phyloP scores from a whole-genome alignment of 1,140 invertebrate genomes.

The Psix sp. region DNA sequence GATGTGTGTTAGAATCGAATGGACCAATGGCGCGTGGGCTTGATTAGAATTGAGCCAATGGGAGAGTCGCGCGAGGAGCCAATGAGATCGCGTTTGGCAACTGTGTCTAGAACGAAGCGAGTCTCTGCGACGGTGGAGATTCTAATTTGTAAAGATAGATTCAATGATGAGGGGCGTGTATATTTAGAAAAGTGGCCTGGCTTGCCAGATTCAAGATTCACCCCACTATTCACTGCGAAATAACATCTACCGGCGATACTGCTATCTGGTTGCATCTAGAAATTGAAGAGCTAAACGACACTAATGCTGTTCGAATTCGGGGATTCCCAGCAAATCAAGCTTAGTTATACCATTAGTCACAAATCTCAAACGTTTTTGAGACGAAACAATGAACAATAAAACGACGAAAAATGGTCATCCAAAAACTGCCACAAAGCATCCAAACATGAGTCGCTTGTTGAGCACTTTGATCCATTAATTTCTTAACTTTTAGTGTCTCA shows the following conservation, averaged over 20 bases:
- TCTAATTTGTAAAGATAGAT: constrained; percentile 78
- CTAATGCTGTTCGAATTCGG: constrained; percentile 34
- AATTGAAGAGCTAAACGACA: constrained; percentile 46
- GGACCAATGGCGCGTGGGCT: constrained; percentile 20
- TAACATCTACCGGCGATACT: constrained; percentile 57
- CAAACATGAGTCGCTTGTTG: no score
- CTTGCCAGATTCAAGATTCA: constrained; percentile 74
- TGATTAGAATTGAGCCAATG: constrained; percentile 28
- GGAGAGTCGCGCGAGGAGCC: constrained; percentile 35
- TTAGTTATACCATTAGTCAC: constrained; percentile 20
- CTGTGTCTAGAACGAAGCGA: constrained; percentile 40
- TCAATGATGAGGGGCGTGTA: constrained; percentile 74
- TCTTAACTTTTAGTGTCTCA: no score
- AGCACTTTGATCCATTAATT: no score
- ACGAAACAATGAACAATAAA: no score
- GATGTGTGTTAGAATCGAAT: neutral
- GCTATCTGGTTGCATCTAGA: constrained; percentile 52
- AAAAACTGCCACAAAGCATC: no score
- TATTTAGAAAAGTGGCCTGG: constrained; percentile 75
- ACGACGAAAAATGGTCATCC: no score
- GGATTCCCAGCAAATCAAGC: constrained; percentile 42
- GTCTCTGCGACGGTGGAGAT: constrained; percentile 71
- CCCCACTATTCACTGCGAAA: constrained; percentile 58
- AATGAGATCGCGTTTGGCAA: constrained; percentile 52
- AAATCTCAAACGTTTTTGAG: no score